A percentile compares a stretch with the other conserved stretches of the same genome.
phyloP scores from a whole-genome alignment of 2,113 vertebrate species.

The Vireo altiloquus region DNA sequence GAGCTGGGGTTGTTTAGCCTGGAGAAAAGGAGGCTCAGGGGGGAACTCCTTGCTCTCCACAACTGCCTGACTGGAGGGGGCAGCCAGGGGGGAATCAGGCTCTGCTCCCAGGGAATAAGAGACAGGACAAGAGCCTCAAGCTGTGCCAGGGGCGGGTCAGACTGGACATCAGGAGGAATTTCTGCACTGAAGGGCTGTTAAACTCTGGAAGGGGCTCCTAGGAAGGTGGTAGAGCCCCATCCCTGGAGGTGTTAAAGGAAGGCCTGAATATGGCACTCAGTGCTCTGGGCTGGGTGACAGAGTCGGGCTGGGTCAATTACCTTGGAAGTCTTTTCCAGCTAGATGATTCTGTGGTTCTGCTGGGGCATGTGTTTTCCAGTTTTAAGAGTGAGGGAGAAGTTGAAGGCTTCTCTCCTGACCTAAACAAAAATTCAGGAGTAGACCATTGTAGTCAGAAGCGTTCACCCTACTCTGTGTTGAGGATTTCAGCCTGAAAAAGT shows the following conservation, averaged over 20 bases:
- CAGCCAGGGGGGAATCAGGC: fast-evolving
- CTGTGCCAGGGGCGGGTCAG: neutral
- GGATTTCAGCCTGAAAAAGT: neutral
- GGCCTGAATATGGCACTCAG: neutral
- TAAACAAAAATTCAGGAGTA: neutral
- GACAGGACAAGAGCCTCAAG: neutral
- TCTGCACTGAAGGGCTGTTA: too few species aligned
- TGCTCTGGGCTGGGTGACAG: neutral
- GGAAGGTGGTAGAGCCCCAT: neutral
- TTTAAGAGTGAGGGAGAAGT: neutral
- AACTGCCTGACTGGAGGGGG: neutral
- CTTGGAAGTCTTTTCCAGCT: neutral
- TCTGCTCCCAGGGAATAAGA: neutral
- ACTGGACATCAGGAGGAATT: fast-evolving
- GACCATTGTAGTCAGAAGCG: neutral
- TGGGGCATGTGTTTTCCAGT: neutral
- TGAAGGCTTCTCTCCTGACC: neutral
- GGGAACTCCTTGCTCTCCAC: neutral
- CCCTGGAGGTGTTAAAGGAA: neutral
- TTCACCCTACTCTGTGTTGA: fast-evolving
- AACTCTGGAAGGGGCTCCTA: neutral
- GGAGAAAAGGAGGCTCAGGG: neutral
- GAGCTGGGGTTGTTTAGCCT: neutral
- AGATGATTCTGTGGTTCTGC: neutral
- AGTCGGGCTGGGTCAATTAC: neutral